These are phyloP conservation scores for Chaunax sp. DNA, from an alignment of 2,797 vertebrate genomes.

Conservation along the genomic window DNA sequence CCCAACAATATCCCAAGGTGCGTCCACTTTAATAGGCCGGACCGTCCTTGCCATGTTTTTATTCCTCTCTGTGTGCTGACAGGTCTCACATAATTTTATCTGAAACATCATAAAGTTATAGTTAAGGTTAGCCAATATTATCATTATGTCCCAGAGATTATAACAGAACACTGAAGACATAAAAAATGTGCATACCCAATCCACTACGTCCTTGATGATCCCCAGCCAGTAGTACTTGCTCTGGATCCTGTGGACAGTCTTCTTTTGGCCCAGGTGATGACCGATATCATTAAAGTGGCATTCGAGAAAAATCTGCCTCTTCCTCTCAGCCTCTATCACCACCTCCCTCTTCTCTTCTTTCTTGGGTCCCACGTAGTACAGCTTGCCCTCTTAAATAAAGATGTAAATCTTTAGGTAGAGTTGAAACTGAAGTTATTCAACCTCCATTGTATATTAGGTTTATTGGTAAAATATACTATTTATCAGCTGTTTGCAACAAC, in stretches of 20 bases:
- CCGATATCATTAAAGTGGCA: conserved; percentile 91
- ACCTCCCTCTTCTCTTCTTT: conserved; percentile 93
- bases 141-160: neutral
- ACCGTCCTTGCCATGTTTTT: conserved; percentile 84
- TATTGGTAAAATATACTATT: too few species aligned
- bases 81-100: conserved; percentile 93
- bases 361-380: conserved; percentile 92
- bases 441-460: too few species aligned
- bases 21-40: conserved; percentile 87
- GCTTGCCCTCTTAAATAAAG: conserved; percentile 80
- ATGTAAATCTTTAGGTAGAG: neutral
- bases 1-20: conserved; percentile 90
- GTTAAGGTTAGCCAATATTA: neutral
- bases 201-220: conserved; percentile 93
- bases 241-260: conserved; percentile 92
- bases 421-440: too few species aligned
- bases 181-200: conserved; percentile 84
- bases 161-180: neutral
- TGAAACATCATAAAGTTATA: conserved; percentile 53
- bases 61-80: conserved; percentile 88
- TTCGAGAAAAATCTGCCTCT: conserved; percentile 90
- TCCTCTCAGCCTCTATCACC: conserved; percentile 87
- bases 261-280: conserved; percentile 93
- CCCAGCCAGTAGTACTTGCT: conserved; percentile 95
- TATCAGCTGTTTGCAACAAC: too few species aligned